Base-by-base conservation (phyloP, 1,140 invertebrate species). In the Listronotus bonariensis region DNA sequence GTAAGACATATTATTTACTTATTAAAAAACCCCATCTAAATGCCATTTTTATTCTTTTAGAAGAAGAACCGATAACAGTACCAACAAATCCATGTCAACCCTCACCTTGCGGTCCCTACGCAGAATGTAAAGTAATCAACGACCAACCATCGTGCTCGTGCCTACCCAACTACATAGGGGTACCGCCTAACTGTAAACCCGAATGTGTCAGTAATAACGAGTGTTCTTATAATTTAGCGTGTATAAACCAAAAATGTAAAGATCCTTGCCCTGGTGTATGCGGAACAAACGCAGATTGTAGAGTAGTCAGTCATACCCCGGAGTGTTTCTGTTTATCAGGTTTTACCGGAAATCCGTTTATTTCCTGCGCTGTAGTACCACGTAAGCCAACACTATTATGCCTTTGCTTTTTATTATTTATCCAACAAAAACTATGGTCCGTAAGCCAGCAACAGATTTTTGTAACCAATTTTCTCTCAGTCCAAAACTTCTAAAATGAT, bases 161-260 rank as follows among this genome's bases (percentile, higher is more conserved):
- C 74, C 76, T 88, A 41, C 79, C 85, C 38, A 84, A 87, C 65
- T 91, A 90, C 73, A 83, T 89, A 26, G 90, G 90, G 66, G 86
- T 89, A 72, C 89, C 91, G 14, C 87, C 88, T 72, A 87, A 87
- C 64, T 92, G 91, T 74, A 81, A 89, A 68, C 90, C 90, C 1
- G 89, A 92, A 79, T 95, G 92, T 76, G 82, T 88, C 18, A 84
- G 87, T 17, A 89, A 91, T 72, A 86, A 87, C 12, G 91, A 95
- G 70, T 95, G 92, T 78, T 74, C 86, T 2, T 84, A 86, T 20
- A 84, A 86, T 60, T 81, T 87, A 72, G 87, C 90, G 43, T 95
- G 92, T 75, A 87, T 88, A 17, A 87, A 85, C 74, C 87, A 88
- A 66, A 91, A 91, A 81, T 95, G 92, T 78, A 81, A 82, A 69